Percentiles rank a stretch among this genome's conserved stretches.
Conservation (phyloP, 2,113 vertebrate genomes). For the Sminthopsis crassicaudata region DNA sequence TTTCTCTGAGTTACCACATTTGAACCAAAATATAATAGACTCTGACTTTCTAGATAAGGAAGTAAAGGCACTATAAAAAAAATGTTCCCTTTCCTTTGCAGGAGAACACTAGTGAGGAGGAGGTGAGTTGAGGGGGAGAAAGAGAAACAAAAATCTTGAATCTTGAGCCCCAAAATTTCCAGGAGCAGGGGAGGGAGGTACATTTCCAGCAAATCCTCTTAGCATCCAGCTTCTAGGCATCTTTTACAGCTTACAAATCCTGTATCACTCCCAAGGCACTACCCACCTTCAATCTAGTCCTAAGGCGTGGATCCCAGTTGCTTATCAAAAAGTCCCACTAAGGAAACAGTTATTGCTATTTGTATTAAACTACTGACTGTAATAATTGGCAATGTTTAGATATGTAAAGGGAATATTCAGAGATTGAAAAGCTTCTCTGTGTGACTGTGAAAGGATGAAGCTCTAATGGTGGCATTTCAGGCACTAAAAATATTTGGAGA, state of each 20-base stretch:
- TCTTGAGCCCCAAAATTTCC: not conserved
- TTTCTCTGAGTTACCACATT: not conserved
- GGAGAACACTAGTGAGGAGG: not conserved
- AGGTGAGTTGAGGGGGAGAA: not conserved
- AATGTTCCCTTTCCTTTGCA: not conserved
- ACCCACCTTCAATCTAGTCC: slow-evolving; percentile 9
- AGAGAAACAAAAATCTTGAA: not conserved
- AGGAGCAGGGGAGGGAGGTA: not conserved
- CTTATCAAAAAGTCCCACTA: not conserved
- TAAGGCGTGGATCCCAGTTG: not conserved
- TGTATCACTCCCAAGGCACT: not conserved
- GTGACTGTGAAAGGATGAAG: not conserved
- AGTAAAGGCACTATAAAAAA: not conserved
- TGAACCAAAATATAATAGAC: not conserved
- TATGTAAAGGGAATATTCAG: not conserved
- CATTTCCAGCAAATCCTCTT: not conserved
- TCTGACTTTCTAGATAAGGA: not conserved
- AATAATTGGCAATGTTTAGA: not conserved
- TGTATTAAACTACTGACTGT: not conserved
- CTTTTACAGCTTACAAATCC: not conserved
- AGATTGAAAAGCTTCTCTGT: not conserved
- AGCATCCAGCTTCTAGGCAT: not conserved
- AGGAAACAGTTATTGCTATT: not conserved
- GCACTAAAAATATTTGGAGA: not conserved
- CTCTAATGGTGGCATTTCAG: fast-evolving